Base-by-base conservation (phyloP, 2,888 invertebrate genomes). In the Matsumyia berberina region DNA sequence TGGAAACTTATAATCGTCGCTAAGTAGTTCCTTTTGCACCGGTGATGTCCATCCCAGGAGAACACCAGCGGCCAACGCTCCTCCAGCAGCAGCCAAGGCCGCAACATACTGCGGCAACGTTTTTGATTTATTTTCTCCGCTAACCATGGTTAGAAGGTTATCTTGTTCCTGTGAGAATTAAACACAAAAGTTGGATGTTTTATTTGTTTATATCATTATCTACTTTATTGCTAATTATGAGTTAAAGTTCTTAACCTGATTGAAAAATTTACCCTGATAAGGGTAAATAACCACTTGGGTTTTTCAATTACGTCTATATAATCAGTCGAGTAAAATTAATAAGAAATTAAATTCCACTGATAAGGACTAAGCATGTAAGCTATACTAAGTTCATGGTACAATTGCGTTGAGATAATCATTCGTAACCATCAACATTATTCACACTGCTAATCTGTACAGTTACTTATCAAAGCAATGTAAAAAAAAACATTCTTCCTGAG, bases 31-130 rank as follows among this genome's bases (percentile, higher is more conserved):
- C 0, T 60, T 90, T 77, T 89, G 88, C n/a, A 95, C 95, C 6
- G 96, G 95, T 0, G 96, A 94, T 1, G 96, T 95, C 96, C 96
- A 97, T 42, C 95, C 96, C 6, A 96, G 92, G 66, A 95, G 93
- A 19, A 95, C 93, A 88, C 97, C 97, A 60, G 95, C 94, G 0
- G 96, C 95, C 74, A 96, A 92, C 0, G 96, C 96, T 42, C 97
- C 97, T 73, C 96, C 92, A 39, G 96, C 95, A 9, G 96, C 95
- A 94, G 92, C 88, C 64, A 91, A 80, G 1, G 91, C 92, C 51
- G 92, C 92, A 15, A 90, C 86, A 89, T 91, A 91, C 83, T 92
- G 92, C 24, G 91, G 90, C 8, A 90, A 76, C n/a, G 79, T 89
- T 62, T 64, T 87, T 7, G 90, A 86, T 37, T 72, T 87, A 55